A percentile compares a stretch with the other conserved stretches of the same genome.
phyloP scores from a whole-genome alignment of 1,140 invertebrate genomes.

The Drosophila jambulina region DNA sequence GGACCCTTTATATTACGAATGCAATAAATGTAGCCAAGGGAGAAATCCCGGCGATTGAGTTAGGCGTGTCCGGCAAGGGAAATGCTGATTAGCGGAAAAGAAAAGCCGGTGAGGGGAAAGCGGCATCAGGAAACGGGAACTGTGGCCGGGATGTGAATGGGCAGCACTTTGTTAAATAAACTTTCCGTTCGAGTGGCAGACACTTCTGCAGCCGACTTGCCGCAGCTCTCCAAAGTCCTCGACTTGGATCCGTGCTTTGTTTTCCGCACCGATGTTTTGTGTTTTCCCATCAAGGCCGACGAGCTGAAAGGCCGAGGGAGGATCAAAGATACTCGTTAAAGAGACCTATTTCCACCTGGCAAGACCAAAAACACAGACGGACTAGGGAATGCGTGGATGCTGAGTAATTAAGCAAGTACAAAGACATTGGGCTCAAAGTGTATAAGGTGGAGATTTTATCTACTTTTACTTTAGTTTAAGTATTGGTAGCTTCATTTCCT shows the following conservation, averaged over 20 bases:
- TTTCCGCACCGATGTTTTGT: constrained; percentile 19
- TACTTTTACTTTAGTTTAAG: background rate
- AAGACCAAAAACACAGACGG: background rate
- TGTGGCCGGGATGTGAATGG: constrained; percentile 53
- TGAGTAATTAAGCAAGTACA: constrained; percentile 21
- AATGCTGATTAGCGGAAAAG: constrained; percentile 59
- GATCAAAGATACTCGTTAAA: constrained; percentile 28
- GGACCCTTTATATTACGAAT: constrained; percentile 64
- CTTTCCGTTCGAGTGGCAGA: constrained; percentile 61
- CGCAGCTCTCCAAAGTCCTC: constrained; percentile 40
- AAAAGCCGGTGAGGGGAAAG: constrained; percentile 1
- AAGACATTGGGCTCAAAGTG: background rate
- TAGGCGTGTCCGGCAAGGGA: constrained; percentile 38
- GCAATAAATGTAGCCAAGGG: constrained; percentile 63
- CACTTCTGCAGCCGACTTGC: constrained; percentile 39
- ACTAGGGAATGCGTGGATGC: background rate
- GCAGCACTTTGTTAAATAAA: constrained; percentile 75
- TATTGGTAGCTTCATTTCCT: background rate
- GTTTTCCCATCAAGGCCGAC: constrained; percentile 25
- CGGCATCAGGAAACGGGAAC: background rate
- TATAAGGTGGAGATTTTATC: background rate
- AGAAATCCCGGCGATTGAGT: constrained; percentile 55
- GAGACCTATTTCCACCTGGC: constrained; percentile 28
- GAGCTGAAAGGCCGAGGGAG: constrained; percentile 22
- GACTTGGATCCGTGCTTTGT: constrained; percentile 21